Percentiles rank a stretch among this genome's conserved stretches.
These are phyloP conservation scores for Panagrolaimus sp. DNA, from an alignment of 1,140 invertebrate genomes.

Conservation along the genomic window DNA sequence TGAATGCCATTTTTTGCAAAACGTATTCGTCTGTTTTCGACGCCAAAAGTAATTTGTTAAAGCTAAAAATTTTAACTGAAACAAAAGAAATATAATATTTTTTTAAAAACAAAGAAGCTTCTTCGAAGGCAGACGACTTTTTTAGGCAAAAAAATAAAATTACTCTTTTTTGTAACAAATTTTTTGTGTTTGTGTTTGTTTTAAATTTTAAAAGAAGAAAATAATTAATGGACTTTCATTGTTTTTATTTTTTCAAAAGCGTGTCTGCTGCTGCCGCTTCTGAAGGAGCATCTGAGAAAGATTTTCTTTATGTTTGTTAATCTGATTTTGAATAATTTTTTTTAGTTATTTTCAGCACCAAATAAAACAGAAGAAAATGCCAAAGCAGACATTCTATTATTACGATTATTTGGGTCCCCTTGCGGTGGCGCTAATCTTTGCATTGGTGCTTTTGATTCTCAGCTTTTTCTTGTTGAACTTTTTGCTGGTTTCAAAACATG, in stretches of 20 bases:
- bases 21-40: too few species aligned
- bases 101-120: background rate
- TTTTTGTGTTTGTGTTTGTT: background rate
- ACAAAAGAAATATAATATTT: background rate
- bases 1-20: too few species aligned
- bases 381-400: conserved; percentile 29
- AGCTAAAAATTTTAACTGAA: too few species aligned
- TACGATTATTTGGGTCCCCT: conserved; percentile 28
- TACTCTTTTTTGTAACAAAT: background rate
- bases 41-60: too few species aligned
- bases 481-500: conserved; percentile 28
- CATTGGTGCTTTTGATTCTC: conserved; percentile 20
- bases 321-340: background rate
- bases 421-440: conserved; percentile 27
- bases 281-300: background rate
- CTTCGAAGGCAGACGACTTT: background rate
- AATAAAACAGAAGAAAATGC: conserved; percentile 10
- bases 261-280: background rate
- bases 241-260: too few species aligned
- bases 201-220: background rate
- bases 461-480: conserved; percentile 34
- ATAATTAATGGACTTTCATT: too few species aligned
- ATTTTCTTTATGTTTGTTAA: background rate
- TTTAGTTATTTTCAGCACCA: background rate
- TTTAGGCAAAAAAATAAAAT: background rate